These are phyloP conservation scores for Cricetomys ansorgei DNA, from an alignment of 2,113 vertebrate genomes.

Conservation along the genomic window DNA sequence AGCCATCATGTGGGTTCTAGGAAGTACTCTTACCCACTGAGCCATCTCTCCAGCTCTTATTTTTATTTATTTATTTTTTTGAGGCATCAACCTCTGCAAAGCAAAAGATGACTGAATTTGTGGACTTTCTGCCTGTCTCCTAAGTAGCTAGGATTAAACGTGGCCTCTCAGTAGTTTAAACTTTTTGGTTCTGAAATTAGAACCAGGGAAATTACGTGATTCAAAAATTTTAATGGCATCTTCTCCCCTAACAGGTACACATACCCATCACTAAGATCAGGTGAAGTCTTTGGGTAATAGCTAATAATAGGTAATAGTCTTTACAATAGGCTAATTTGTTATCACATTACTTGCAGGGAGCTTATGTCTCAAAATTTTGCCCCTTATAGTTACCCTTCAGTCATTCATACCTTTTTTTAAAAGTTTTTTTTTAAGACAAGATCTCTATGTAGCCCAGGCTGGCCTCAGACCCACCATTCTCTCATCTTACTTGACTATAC, in stretches of 20 bases:
- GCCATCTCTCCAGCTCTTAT: neutral
- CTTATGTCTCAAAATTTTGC: neutral
- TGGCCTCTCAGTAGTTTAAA: neutral
- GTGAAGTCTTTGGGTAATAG: conserved; percentile 3
- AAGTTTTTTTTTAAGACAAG: neutral
- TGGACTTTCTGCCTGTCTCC: neutral
- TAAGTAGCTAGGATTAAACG: neutral
- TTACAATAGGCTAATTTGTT: neutral
- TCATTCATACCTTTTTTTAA: neutral
- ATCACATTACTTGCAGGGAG: neutral
- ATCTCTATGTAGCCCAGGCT: neutral
- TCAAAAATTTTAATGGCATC: conserved; percentile 24
- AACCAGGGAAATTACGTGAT: neutral
- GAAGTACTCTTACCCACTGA: neutral
- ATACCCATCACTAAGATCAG: neutral
- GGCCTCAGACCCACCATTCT: neutral
- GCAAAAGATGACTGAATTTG: neutral
- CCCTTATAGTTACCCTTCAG: neutral
- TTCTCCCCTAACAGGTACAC: neutral
- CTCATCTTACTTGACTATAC: neutral
- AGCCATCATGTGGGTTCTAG: neutral
- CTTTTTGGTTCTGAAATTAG: neutral
- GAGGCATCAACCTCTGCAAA: neutral
- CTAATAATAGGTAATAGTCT: too few relatives aligned
- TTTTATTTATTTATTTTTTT: neutral